Percentiles rank a stretch among this genome's conserved stretches.
Conservation (phyloP, 1,140 invertebrate species). For the Neodiprion fabricii region DNA sequence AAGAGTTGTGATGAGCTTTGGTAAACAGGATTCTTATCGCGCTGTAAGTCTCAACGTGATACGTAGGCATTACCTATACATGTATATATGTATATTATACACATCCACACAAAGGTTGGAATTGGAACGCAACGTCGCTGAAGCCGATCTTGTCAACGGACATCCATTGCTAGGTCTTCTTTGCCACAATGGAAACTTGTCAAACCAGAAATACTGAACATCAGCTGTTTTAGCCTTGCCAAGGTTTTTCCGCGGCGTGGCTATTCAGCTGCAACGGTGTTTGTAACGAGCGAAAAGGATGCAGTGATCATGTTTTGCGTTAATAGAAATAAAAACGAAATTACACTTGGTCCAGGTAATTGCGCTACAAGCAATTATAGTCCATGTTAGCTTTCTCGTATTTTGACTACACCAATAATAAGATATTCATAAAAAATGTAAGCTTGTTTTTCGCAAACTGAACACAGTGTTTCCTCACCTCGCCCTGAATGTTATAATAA, state of each 20-base stretch:
- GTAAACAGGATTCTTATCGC: not conserved
- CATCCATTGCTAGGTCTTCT: slow-evolving; percentile 5
- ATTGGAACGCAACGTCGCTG: not conserved
- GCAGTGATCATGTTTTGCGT: not conserved
- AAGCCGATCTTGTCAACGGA: not conserved
- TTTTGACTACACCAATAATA: no score
- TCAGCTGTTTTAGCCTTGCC: not conserved
- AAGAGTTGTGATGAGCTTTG: not conserved
- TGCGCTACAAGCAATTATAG: no score
- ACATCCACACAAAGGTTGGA: not conserved
- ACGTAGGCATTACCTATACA: no score
- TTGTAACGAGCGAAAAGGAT: not conserved
- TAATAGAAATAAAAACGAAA: not conserved
- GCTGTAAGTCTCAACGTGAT: no score
- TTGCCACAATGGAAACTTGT: not conserved
- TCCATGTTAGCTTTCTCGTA: no score
- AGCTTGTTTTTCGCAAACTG: no score
- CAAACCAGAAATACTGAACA: not conserved
- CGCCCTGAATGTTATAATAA: no score
- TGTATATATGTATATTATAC: not conserved
- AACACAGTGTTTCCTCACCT: no score
- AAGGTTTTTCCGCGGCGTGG: not conserved
- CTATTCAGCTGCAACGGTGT: no score
- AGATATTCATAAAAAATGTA: no score
- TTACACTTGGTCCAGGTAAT: no score